These are phyloP conservation scores for Pristionchus entomophagus DNA, from an alignment of 2,888 invertebrate genomes.

Conservation along the genomic window DNA sequence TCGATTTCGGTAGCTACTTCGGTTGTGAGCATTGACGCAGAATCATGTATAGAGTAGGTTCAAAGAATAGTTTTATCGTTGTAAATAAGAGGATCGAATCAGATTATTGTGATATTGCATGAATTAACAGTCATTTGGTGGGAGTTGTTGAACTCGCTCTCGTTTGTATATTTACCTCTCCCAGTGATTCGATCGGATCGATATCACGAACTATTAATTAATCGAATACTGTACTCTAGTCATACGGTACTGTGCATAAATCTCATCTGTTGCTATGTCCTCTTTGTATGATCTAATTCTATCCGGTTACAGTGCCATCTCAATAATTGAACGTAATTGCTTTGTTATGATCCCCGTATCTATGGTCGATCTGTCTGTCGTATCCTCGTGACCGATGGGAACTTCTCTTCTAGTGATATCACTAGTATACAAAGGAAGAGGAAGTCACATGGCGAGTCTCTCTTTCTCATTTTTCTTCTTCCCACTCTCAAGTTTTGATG, in stretches of 20 bases:
- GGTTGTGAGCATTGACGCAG: constrained; percentile 19
- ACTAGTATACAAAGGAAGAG: constrained; percentile 14
- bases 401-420: background rate
- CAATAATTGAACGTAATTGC: constrained; percentile 19
- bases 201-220: constrained; percentile 21
- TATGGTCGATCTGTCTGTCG: background rate
- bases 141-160: background rate
- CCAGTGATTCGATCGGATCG: background rate
- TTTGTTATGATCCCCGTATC: background rate
- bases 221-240: constrained; percentile 35
- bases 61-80: background rate
- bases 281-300: background rate
- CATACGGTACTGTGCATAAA: constrained; percentile 35
- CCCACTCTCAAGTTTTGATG: too few species aligned
- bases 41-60: constrained; percentile 29
- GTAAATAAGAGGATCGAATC: constrained; percentile 15
- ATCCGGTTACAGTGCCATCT: background rate
- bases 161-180: constrained; percentile 32
- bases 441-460: constrained; percentile 9
- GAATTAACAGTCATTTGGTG: background rate
- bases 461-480: constrained; percentile 10
- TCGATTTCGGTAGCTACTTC: background rate
- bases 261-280: background rate
- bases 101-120: constrained; percentile 32
- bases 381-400: background rate